These are phyloP conservation scores for Drosophila flavopinicola DNA, from an alignment of 2,888 invertebrate species.

Conservation along the genomic window DNA sequence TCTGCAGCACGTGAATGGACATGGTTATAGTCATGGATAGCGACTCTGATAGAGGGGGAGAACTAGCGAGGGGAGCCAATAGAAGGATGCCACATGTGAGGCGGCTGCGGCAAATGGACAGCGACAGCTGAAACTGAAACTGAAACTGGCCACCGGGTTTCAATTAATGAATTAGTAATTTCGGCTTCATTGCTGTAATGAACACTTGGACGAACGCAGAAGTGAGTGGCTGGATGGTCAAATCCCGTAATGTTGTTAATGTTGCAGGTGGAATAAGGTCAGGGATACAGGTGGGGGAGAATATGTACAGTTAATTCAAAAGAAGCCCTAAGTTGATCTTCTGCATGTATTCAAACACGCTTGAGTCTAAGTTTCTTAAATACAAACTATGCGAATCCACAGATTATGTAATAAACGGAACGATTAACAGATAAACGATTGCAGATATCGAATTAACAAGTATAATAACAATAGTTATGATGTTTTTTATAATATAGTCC, in stretches of 20 bases:
- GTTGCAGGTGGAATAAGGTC: slow-evolving; percentile 18
- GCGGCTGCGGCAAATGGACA: slow-evolving; percentile 9
- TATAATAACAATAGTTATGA: no score
- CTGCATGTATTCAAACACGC: no score
- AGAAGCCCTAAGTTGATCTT: neutral
- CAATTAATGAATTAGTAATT: slow-evolving; percentile 81
- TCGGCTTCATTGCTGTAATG: slow-evolving; percentile 68
- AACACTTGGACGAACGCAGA: slow-evolving; percentile 46
- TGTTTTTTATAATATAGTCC: no score
- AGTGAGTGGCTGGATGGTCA: slow-evolving; percentile 4
- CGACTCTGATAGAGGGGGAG: no score
- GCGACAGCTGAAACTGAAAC: no score
- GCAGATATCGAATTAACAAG: no score
- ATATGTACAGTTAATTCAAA: neutral
- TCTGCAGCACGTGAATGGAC: slow-evolving; percentile 61
- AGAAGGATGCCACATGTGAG: slow-evolving; percentile 24
- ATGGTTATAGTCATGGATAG: neutral
- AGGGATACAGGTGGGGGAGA: neutral
- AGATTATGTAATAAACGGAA: no score
- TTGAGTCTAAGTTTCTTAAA: no score
- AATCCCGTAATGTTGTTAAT: slow-evolving; percentile 30
- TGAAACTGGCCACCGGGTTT: slow-evolving; percentile 47
- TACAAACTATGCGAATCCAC: no score
- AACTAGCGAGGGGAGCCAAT: slow-evolving; percentile 4
- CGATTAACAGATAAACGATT: no score